Evolutionary conservation across 2,113 vertebrate species (phyloP).

Genomic region (Nanorana parkeri): DNA sequence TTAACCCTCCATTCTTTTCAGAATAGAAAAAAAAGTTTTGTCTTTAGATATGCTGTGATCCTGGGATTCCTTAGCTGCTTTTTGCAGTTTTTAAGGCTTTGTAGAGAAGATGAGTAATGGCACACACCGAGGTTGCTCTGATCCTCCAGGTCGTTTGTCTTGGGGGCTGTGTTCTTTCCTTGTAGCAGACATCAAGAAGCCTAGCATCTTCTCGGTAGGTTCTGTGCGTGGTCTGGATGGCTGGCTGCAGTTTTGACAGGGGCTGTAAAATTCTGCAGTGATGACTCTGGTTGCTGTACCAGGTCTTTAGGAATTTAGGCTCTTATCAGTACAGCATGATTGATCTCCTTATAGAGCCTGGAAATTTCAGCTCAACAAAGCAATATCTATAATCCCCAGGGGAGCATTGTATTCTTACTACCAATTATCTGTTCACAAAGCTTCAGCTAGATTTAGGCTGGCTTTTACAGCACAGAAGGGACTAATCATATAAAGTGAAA

Average conservation of each 20-base stretch:
- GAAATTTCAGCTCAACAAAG: too few species aligned
- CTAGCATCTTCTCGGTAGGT: neutral
- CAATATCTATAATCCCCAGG: too few species aligned
- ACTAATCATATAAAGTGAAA: too few species aligned
- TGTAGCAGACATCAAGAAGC: neutral
- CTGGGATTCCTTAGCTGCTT: conserved; percentile 1
- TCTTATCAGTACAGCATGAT: conserved; percentile 26
- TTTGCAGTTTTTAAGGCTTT: conserved; percentile 16
- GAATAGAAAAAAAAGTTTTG: too few species aligned
- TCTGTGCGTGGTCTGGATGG: neutral
- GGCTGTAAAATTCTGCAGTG: conserved; percentile 11
- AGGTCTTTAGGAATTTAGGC: neutral
- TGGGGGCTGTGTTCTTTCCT: conserved; percentile 2
- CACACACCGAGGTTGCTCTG: neutral
- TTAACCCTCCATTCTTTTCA: too few species aligned
- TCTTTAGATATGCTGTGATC: neutral
- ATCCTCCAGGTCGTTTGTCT: conserved; percentile 22
- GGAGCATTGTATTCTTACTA: too few species aligned
- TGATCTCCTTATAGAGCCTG: neutral
- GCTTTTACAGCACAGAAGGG: too few species aligned
- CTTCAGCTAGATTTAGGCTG: too few species aligned
- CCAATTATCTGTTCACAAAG: too few species aligned
- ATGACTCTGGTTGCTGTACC: neutral
- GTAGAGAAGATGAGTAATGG: conserved; percentile 15
- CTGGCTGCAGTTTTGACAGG: conserved; percentile 15